Base-by-base conservation (phyloP, 2,113 vertebrate species). In the Esox niger region DNA sequence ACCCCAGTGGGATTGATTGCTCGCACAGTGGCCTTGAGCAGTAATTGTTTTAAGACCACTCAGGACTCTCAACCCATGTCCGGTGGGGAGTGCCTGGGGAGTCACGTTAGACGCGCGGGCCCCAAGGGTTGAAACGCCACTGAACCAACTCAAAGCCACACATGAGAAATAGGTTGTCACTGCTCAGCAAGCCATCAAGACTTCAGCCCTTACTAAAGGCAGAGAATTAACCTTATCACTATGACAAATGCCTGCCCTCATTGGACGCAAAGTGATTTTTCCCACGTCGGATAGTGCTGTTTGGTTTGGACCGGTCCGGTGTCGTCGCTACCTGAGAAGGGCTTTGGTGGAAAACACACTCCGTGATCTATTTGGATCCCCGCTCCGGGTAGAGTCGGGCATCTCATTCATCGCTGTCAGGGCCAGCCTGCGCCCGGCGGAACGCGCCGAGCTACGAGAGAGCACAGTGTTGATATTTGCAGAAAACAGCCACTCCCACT, bases 351-450 rank as follows among this genome's bases (percentile, higher is more conserved):
- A 73, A 84, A 79, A 83, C 17, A 84, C 77, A 78, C 63, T 60
- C n/a, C 77, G 81, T 87, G 84, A 88, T 89, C 88, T 89, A 88
- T 88, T 87, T 85, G 78, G 80, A 85, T 85, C 80, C 73, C 68
- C 64, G 82, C 77, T 76, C 75, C 64, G 74, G 82, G 74, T 69
- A 75, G 78, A 82, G 75, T 62, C 10, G 70, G 75, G 74, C 74
- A 29, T 84, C 86, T 88, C 86, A 89, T 88, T 87, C 87, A 86
- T 86, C 76, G 75, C 81, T 86, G 89, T 88, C 89, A 87, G 64
- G 71, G 60, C 10, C 15, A 78, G 77, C 64, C 26, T 54, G 69
- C 68, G 23, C 60, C 71, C 68, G 57, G 74, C n/a, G n/a, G n/a
- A n/a, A n/a, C n/a, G n/a, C n/a, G n/a, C n/a, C n/a, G n/a, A n/a